Conservation (phyloP, 2,113 vertebrate species). For the Chinchilla lanigera region DNA sequence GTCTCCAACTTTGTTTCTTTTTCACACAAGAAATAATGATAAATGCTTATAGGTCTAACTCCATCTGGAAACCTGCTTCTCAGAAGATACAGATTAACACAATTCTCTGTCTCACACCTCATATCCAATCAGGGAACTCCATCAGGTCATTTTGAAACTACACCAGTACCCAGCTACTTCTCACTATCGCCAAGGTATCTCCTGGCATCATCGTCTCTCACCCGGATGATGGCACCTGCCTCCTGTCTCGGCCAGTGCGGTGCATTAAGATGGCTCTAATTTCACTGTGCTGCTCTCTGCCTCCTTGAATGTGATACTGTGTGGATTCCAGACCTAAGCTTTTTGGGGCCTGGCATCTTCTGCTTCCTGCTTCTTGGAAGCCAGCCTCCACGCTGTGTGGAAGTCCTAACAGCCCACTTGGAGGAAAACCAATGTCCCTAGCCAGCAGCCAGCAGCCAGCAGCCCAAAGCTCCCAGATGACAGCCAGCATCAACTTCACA, state of each 20-base stretch:
- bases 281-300: neutral
- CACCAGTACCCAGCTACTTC: neutral
- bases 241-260: neutral
- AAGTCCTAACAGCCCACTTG: conserved; percentile 60
- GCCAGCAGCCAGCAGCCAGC: neutral
- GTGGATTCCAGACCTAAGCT: conserved; percentile 25
- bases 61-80: neutral
- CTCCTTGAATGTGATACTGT: neutral
- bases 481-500: conserved; percentile 46
- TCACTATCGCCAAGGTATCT: neutral
- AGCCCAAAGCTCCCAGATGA: conserved; percentile 1
- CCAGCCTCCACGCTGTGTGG: conserved; percentile 30
- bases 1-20: conserved; percentile 3
- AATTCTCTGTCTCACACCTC: neutral
- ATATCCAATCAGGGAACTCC: neutral
- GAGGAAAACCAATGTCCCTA: conserved; percentile 48
- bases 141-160: neutral
- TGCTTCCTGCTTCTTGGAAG: conserved; percentile 59
- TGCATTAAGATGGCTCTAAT: neutral
- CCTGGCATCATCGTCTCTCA: neutral
- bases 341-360: conserved; percentile 33
- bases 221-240: neutral
- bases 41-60: conserved; percentile 41
- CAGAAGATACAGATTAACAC: conserved; percentile 12
- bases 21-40: neutral